A percentile compares a stretch with the other conserved stretches of the same genome.
Conservation (phyloP, 2,888 invertebrate genomes). For the Nephrotoma flavescens region DNA sequence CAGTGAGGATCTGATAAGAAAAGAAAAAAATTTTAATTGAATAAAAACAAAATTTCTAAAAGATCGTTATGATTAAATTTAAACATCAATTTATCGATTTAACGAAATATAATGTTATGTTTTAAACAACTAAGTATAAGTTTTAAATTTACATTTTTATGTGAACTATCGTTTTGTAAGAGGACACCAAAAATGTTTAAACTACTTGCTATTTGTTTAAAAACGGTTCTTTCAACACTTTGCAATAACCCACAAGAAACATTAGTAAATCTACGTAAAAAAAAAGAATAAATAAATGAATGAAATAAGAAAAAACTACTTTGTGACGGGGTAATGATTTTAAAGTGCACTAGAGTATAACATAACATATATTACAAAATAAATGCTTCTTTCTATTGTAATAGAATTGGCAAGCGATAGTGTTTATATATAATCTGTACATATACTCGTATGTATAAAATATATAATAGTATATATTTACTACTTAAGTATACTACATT, state of each 20-base stretch:
- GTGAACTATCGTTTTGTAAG: background rate
- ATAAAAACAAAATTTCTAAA: no score
- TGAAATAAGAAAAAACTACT: background rate
- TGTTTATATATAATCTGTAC: no score
- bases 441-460: no score
- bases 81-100: no score
- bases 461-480: no score
- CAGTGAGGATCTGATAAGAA: no score
- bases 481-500: no score
- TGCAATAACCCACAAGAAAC: background rate
- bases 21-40: no score
- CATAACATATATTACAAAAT: conserved; percentile 4
- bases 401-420: background rate
- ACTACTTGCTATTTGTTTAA: background rate
- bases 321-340: conserved; percentile 2
- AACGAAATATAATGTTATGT: no score
- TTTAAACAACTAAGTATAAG: no score
- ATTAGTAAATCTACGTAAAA: background rate
- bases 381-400: background rate
- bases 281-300: background rate
- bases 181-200: background rate
- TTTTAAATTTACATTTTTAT: background rate
- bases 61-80: no score
- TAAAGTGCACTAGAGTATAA: conserved; percentile 2
- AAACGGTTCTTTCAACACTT: conserved; percentile 3